phyloP scores from a whole-genome alignment of 2,888 invertebrate genomes.

The Perdita meconis region DNA sequence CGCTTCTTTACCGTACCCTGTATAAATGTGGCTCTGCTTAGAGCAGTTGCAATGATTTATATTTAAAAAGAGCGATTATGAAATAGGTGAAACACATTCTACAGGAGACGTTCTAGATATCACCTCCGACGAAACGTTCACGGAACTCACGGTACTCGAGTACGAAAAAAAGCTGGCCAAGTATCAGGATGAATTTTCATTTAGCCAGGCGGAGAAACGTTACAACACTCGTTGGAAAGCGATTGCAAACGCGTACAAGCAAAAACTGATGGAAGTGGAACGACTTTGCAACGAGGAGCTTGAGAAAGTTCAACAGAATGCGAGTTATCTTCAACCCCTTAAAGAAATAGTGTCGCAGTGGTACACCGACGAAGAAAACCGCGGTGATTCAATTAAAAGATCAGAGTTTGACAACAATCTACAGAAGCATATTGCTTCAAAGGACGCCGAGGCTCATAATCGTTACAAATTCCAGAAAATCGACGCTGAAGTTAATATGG shows the following conservation, averaged over 20 bases:
- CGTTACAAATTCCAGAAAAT: conserved; percentile 43
- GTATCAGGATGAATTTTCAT: conserved; percentile 78
- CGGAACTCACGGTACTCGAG: conserved; percentile 74
- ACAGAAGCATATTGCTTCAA: conserved; percentile 15
- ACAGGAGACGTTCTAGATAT: conserved; percentile 63
- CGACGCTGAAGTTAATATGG: conserved; percentile 72
- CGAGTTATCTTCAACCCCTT: conserved; percentile 81
- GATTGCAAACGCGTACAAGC: conserved; percentile 81
- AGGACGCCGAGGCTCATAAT: neutral
- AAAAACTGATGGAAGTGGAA: conserved; percentile 82
- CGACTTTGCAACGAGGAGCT: conserved; percentile 84
- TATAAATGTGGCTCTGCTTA: neutral
- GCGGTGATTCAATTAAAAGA: conserved; percentile 59
- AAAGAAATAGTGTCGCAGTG: conserved; percentile 82
- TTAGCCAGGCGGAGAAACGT: conserved; percentile 78
- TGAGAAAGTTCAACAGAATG: conserved; percentile 81
- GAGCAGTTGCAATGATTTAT: neutral
- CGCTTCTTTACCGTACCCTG: no score
- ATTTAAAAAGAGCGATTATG: neutral
- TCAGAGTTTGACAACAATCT: conserved; percentile 3
- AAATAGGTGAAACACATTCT: neutral
- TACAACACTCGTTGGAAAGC: conserved; percentile 78
- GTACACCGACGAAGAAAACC: conserved; percentile 69
- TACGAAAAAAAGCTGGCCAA: conserved; percentile 77
- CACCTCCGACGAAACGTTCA: conserved; percentile 67